Evolutionary conservation across 2,888 invertebrate species (phyloP).

Genomic region (Agrilus biguttatus): DNA sequence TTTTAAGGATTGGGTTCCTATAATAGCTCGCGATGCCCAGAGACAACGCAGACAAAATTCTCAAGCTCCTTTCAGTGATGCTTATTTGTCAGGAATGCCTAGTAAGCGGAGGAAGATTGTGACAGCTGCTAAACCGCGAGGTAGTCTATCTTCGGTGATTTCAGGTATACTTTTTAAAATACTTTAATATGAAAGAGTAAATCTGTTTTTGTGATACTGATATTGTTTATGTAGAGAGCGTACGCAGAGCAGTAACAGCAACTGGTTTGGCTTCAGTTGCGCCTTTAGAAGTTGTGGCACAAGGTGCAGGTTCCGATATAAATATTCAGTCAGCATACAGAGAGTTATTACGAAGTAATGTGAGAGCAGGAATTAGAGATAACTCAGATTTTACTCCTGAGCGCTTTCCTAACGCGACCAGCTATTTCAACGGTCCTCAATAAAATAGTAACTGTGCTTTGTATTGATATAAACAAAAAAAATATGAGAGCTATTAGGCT

Average conservation of each 20-base stretch:
- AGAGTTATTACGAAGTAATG: conserved; percentile 32
- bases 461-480: not conserved
- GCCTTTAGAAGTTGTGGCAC: conserved; percentile 33
- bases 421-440: conserved; percentile 24
- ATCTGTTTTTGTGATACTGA: too few relatives aligned
- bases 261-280: conserved; percentile 34
- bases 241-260: conserved; percentile 33
- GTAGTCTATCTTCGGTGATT: conserved; percentile 29
- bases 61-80: conserved; percentile 66
- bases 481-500: conserved; percentile 6
- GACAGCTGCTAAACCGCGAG: conserved; percentile 26
- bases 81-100: conserved; percentile 81
- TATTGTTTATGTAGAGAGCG: conserved; percentile 20
- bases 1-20: conserved; percentile 69
- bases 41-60: conserved; percentile 47
- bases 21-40: conserved; percentile 67
- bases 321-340: conserved; percentile 38
- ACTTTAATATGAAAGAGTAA: not conserved
- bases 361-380: conserved; percentile 32
- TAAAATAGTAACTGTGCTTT: conserved; percentile 6
- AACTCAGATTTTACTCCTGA: conserved; percentile 33
- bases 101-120: conserved; percentile 73
- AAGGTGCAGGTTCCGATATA: conserved; percentile 34
- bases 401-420: conserved; percentile 28
- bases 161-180: conserved; percentile 18